Evolutionary conservation across 1,140 invertebrate genomes (phyloP).

Genomic region (Diorhabda sublineata): DNA sequence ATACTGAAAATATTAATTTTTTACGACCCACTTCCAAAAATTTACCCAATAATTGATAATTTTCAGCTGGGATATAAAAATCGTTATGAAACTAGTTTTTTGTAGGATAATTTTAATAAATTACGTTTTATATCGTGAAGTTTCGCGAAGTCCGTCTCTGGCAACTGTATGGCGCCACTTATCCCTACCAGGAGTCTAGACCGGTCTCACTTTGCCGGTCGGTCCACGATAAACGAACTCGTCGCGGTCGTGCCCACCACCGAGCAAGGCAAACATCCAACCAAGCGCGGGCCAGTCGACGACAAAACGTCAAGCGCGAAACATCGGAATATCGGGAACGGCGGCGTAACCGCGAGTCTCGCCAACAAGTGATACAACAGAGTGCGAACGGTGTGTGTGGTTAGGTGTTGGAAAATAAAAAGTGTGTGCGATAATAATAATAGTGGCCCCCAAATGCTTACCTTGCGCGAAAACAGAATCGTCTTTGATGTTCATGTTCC

Average conservation of each 20-base stretch:
- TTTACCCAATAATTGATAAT: too few species aligned
- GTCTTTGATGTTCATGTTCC: conserved; percentile 69
- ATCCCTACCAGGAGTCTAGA: conserved; percentile 35
- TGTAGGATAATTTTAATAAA: background rate
- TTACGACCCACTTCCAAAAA: too few species aligned
- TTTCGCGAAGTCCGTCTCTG: conserved; percentile 38
- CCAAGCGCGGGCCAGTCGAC: conserved; percentile 9
- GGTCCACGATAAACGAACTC: background rate
- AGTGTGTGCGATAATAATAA: conserved; percentile 28
- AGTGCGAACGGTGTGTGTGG: conserved; percentile 10
- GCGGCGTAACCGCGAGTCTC: conserved; percentile 1
- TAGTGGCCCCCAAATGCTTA: conserved; percentile 56
- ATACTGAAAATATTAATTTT: too few species aligned
- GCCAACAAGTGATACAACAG: conserved; percentile 14
- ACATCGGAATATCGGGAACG: background rate
- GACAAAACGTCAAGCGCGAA: background rate
- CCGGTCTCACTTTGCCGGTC: conserved; percentile 27
- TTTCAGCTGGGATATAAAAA: too few species aligned
- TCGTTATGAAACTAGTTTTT: too few species aligned
- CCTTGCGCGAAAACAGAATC: conserved; percentile 47
- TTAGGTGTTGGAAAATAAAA: conserved; percentile 4
- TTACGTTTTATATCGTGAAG: conserved; percentile 3
- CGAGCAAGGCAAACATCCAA: conserved; percentile 5
- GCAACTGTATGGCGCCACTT: conserved; percentile 42
- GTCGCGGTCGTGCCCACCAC: background rate